Base-by-base conservation (phyloP, 2,888 invertebrate genomes). In the Cyclophora punctaria region DNA sequence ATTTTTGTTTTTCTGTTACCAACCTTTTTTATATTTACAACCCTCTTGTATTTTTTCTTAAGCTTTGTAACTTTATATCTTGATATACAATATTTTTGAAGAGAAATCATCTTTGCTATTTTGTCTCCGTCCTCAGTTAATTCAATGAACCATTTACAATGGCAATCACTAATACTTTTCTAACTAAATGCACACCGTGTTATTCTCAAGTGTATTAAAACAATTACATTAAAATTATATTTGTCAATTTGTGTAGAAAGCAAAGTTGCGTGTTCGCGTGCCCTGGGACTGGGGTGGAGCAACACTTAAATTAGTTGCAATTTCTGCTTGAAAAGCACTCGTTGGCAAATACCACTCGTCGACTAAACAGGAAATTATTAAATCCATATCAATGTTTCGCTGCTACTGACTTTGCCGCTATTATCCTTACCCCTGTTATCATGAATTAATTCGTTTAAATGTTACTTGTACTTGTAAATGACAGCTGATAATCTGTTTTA, bases 281-380 rank as follows among this genome's bases (percentile, higher is more conserved):
- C 71, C 71, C 78, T 66, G 64, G 72, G 67, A 81, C 79, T 74
- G 78, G 75, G 77, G 77, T 73, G 77, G 72, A 76, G 82, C 79
- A 77, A 80, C 80, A 82, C 81, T 85, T 82, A 87, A 88, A 85
- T 85, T 84, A 81, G 80, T 82, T 80, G 83, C 85, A 85, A 83
- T 87, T 85, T 86, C 82, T 77, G 78, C 80, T 84, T 75, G 75
- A 80, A 80, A 71, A 73, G 74, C 75, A 71, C 73, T 68, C 72
- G 71, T 68, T 70, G 67, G 73, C 69, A 70, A 79, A 75, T 78
- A 74, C 67, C 80, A 79, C 77, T 82, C 72, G 78, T 67, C 70
- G 67, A 72, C 67, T 66, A 74, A 81, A 63, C 73, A 71, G 80
- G 80, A 83, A 83, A 83, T 78, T 66, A 75, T 79, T 78, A 74